Evolutionary conservation across 2,113 vertebrate species (phyloP), one percentile per base, ranked within the genome.

Genomic region (Galbula dea): DNA sequence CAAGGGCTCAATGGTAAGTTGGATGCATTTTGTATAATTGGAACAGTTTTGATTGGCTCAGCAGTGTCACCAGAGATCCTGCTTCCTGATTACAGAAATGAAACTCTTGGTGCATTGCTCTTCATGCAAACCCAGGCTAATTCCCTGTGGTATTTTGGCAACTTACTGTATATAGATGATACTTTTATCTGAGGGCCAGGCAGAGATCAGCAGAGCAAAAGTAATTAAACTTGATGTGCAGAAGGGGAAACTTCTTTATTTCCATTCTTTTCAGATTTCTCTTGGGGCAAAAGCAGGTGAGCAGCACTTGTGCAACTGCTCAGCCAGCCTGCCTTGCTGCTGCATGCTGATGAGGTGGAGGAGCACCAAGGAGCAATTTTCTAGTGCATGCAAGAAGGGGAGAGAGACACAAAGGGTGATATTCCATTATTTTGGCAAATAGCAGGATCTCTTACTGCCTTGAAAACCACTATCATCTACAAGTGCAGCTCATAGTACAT

Each of bases 151-250:
- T 45, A 5, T 66, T 93, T 77, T 58, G 36, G 55, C 72, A 59
- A 10, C 29, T 49, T 24, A 22, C 34, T 77, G 13, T 8, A 11
- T 2, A 13, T 22, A 51, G 61, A 55, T 59, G 59, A 39, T 39
- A n/a, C 39, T 61, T 75, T 80, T 67, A 83, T 73, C 85, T 67
- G 79, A 66, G 67, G 78, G 32, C 62, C 34, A 45, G 62, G 51
- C 2, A 18, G 49, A 63, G 84, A 69, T 86, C 86, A 73, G 73
- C 55, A 43, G 65, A 88, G 75, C 51, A 80, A 19, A 85, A 85
- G 49, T 76, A 89, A 93, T 80, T 80, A 88, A 89, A 80, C 10
- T 15, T 7, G 79, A 69, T 77, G 72, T 76, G 79, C 59, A 66
- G 93, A 22, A 20, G 61, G 30, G 75, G 46, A 34, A 72, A 63